phyloP scores from a whole-genome alignment of 2,113 vertebrate genomes.

The Phainopepla nitens region DNA sequence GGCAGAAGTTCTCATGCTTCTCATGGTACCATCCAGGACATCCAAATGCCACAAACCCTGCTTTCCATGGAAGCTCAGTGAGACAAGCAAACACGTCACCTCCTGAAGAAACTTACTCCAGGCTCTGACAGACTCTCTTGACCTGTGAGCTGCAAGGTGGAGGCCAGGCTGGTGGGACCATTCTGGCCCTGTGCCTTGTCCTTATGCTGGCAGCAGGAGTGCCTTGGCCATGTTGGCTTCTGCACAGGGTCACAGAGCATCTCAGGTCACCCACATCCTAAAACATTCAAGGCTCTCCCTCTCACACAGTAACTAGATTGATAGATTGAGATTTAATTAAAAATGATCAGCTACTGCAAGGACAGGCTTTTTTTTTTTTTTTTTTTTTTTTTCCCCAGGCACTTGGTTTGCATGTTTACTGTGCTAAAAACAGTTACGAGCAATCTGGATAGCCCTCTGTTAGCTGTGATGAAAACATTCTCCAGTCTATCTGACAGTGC shows the following conservation, averaged over 20 bases:
- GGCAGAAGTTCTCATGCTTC: not conserved
- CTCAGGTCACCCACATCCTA: not conserved
- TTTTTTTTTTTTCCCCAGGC: not conserved
- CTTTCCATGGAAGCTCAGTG: not conserved
- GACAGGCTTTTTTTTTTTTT: not conserved
- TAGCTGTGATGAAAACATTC: slow-evolving; percentile 65
- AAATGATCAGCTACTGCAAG: slow-evolving; percentile 38
- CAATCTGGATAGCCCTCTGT: slow-evolving; percentile 65
- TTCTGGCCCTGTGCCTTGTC: not conserved
- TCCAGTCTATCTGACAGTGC: not conserved
- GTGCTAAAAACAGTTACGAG: slow-evolving; percentile 66
- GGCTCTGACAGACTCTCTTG: not conserved
- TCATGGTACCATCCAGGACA: not conserved
- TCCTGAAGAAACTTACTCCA: not conserved
- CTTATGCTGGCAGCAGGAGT: not conserved
- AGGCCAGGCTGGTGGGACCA: not conserved
- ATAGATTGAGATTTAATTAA: slow-evolving; percentile 47
- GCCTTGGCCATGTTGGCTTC: fast-evolving
- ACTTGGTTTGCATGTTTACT: slow-evolving; percentile 62
- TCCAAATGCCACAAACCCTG: not conserved
- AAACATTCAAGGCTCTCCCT: not conserved
- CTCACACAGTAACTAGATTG: not conserved
- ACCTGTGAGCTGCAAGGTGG: fast-evolving
- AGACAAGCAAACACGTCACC: not conserved
- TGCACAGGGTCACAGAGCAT: not conserved